Evolutionary conservation across 2,888 invertebrate genomes (phyloP), one percentile per base, ranked within the genome.

Genomic region (Chymomyza fuscimana): DNA sequence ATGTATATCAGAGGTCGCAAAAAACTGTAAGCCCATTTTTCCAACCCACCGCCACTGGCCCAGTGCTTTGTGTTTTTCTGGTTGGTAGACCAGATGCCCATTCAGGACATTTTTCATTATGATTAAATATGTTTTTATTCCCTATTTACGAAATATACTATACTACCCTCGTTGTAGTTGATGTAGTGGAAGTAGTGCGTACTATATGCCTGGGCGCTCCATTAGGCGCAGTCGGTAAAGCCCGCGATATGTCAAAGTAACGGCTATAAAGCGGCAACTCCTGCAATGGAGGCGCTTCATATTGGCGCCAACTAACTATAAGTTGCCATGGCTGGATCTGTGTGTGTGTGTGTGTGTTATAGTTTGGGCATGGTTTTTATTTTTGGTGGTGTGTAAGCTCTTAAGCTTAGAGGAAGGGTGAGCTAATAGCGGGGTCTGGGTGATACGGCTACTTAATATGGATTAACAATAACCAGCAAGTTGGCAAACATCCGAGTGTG

Each of bases 221-320:
- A 82, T 82, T 85, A 82, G 83, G 70, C 22, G 58, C 76, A 68
- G 73, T 68, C 46, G 74, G 72, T 71, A 72, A 72, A 80, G 80
- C 72, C 61, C 61, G 71, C 76, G 77, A 73, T 85, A 82, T 76
- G 76, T 85, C 78, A 78, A 82, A 82, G 74, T 76, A 82, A 79
- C 74, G 71, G 79, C 81, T 74, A 73, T 69, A 72, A 74, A 74
- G 58, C 63, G 65, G 22, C 58, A 66, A 66, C 70, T 61, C 52
- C 52, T 15, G 54, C 52, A 29, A 10, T 46, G 36, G n/a, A 40
- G 63, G 73, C 73, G 73, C 69, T 73, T 54, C 16, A 9, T 10
- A 54, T 54, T 54, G 54, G 54, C 54, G 54, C 54, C 54, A 54
- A 22, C 54, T 19, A 54, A 16, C 40, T 10, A n/a, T 19, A 54